phyloP scores from a whole-genome alignment of 1,140 invertebrate species.

The Solenopsis fugax region DNA sequence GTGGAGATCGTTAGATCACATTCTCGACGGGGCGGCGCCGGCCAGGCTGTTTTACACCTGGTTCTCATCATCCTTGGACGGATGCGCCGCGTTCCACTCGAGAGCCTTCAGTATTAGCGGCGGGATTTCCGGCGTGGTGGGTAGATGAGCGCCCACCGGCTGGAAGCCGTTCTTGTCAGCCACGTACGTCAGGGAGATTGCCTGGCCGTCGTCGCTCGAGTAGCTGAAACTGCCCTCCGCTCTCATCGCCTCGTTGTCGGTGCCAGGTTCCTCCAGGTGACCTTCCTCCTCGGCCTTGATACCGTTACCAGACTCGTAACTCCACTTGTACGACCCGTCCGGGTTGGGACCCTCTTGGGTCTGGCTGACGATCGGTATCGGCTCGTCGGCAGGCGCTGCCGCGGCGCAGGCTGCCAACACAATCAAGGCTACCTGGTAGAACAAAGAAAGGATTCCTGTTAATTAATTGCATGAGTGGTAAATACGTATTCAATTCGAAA shows the following conservation, averaged over 20 bases:
- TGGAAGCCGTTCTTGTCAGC: slow-evolving; percentile 88
- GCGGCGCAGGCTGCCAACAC: slow-evolving; percentile 63
- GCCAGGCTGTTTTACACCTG: slow-evolving; percentile 60
- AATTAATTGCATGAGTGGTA: background rate
- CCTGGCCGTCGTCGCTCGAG: slow-evolving; percentile 86
- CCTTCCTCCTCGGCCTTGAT: slow-evolving; percentile 83
- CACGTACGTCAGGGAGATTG: slow-evolving; percentile 85
- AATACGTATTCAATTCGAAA: background rate
- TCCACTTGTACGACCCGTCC: slow-evolving; percentile 84
- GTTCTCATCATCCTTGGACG: slow-evolving; percentile 78
- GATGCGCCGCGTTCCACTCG: slow-evolving; percentile 81
- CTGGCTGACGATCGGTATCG: slow-evolving; percentile 81
- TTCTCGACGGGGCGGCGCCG: slow-evolving; percentile 29
- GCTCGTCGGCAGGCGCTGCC: slow-evolving; percentile 66
- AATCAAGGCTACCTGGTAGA: slow-evolving; percentile 64
- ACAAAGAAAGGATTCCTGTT: background rate
- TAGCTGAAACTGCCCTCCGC: slow-evolving; percentile 84
- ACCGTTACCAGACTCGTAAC: slow-evolving; percentile 86
- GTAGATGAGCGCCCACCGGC: slow-evolving; percentile 85
- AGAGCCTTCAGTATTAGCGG: slow-evolving; percentile 79
- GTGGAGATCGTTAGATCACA: slow-evolving; percentile 69
- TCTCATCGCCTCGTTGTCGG: slow-evolving; percentile 78
- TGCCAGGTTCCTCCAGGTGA: slow-evolving; percentile 84
- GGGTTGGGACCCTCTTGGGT: slow-evolving; percentile 75
- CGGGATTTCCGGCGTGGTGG: slow-evolving; percentile 84